Percentiles rank a stretch among this genome's conserved stretches.
Conservation (phyloP, 53 echinoderm and acorn worm species). For the Echinarachnius parma region DNA sequence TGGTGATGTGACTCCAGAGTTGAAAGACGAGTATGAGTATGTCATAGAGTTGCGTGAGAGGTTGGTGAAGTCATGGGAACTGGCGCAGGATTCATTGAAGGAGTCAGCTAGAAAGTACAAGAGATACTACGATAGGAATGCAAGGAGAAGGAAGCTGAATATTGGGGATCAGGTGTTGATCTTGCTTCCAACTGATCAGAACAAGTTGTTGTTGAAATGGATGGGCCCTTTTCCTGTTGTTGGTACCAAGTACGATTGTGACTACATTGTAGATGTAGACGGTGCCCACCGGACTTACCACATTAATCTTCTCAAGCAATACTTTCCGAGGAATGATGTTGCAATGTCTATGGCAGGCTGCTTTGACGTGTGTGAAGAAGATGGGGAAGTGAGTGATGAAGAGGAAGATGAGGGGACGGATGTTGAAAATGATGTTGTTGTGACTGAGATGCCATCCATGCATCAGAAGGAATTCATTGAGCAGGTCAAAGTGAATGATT, state of each 20-base stretch:
- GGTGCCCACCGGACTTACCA: conserved; percentile 9
- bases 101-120: not conserved
- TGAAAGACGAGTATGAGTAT: conserved; percentile 31
- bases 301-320: conserved; percentile 23
- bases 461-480: conserved; percentile 7
- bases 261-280: conserved; percentile 31
- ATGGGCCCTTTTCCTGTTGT: conserved; percentile 7
- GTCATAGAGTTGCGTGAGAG: conserved; percentile 20
- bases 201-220: conserved; percentile 23
- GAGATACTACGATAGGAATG: too few species aligned
- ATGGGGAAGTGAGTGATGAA: not conserved
- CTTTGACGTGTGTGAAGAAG: not conserved
- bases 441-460: conserved; percentile 1
- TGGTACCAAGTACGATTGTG: not conserved
- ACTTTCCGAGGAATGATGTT: conserved; percentile 2
- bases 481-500: conserved; percentile 5
- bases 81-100: conserved; percentile 14
- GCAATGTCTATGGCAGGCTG: not conserved
- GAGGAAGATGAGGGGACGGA: too few species aligned
- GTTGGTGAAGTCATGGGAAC: conserved; percentile 15
- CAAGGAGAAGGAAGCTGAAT: not conserved
- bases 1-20: conserved; percentile 1
- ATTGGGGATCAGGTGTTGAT: conserved; percentile 14
- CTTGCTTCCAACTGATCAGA: conserved; percentile 7
- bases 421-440: not conserved